Conservation (phyloP, 2,797 vertebrate genomes). For the Sarcoramphus papa region DNA sequence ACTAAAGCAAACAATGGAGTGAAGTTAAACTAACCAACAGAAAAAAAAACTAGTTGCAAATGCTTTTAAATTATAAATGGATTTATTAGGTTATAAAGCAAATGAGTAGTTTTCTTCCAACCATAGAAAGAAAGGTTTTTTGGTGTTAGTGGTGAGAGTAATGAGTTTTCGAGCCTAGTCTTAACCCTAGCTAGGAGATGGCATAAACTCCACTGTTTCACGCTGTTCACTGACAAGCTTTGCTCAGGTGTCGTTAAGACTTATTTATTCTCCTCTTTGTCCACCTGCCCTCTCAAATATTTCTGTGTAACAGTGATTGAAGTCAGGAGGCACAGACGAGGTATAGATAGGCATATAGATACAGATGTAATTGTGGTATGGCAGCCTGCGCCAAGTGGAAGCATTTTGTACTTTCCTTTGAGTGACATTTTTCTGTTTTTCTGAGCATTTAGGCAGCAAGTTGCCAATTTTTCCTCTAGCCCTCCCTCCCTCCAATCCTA, state of each 20-base stretch:
- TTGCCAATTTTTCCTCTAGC: not conserved
- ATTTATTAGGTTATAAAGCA: slow-evolving; percentile 47
- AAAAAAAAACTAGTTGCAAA: not conserved
- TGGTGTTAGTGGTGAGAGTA: slow-evolving; percentile 29
- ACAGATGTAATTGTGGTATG: rapidly evolving
- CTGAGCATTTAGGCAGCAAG: not conserved
- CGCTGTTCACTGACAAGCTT: not conserved
- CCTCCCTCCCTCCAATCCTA: not conserved
- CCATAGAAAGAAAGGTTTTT: not conserved
- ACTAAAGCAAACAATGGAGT: slow-evolving; percentile 11
- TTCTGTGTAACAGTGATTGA: not conserved
- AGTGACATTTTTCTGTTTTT: not conserved
- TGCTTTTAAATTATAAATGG: slow-evolving; percentile 56
- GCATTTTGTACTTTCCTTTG: not conserved
- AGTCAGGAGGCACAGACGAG: not conserved
- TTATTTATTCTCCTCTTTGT: slow-evolving; percentile 7
- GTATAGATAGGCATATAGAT: not conserved
- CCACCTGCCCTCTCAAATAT: not conserved
- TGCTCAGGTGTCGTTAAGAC: not conserved
- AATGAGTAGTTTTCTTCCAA: not conserved
- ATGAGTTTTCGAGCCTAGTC: slow-evolving; percentile 44
- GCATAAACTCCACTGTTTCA: not conserved
- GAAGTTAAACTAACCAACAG: not conserved
- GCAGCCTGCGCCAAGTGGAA: not conserved
- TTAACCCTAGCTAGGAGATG: slow-evolving; percentile 35